Evolutionary conservation across 2,888 invertebrate genomes (phyloP).

Genomic region (Dynastes hyllus): DNA sequence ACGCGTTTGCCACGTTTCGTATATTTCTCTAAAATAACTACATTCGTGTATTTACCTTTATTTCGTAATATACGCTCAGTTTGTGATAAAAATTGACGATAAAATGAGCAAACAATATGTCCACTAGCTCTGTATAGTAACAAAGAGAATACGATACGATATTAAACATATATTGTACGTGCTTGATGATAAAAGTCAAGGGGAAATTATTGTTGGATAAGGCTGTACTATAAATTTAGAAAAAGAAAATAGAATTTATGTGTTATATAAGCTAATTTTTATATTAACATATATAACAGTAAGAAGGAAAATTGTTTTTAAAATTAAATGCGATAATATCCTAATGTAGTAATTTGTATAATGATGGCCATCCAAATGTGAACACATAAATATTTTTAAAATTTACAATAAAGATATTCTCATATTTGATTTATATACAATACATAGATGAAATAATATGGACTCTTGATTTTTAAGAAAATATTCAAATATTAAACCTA

Average conservation of each 20-base stretch:
- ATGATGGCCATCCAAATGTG: no score
- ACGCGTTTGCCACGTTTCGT: conserved; percentile 20
- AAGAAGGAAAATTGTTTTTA: background rate
- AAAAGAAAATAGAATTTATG: background rate
- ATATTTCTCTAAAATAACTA: conserved; percentile 43
- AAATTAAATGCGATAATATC: background rate
- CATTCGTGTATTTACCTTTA: conserved; percentile 41
- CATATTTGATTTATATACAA: no score
- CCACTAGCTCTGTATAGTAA: background rate
- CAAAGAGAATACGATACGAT: background rate
- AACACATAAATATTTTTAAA: no score
- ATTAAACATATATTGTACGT: background rate
- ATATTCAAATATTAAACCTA: no score
- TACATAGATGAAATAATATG: no score
- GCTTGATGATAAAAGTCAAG: background rate
- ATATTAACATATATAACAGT: background rate
- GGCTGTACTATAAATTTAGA: background rate
- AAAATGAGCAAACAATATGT: conserved; percentile 39
- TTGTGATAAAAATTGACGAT: conserved; percentile 42
- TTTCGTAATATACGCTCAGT: conserved; percentile 35
- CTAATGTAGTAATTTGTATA: no score
- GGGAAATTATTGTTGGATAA: background rate
- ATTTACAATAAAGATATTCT: no score
- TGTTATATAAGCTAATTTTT: background rate
- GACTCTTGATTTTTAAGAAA: no score